Conservation (phyloP, 2,888 invertebrate genomes). For the Trachelus tabidus region DNA sequence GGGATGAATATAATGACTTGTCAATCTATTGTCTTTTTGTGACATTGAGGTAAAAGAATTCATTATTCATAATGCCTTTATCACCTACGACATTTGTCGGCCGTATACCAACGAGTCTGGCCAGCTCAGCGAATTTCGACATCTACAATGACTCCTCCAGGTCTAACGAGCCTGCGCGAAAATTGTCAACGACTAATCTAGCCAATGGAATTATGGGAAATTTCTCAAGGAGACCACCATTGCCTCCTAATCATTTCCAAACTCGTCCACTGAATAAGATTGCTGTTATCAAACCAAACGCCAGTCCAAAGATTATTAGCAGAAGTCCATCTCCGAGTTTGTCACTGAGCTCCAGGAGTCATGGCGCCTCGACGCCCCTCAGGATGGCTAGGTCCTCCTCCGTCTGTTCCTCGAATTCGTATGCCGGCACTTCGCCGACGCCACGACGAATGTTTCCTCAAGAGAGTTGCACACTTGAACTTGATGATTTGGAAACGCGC, state of each 20-base stretch:
- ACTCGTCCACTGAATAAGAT: constrained; percentile 36
- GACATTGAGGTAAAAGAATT: neutral
- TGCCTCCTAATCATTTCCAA: constrained; percentile 39
- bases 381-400: constrained; percentile 67
- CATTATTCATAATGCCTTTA: constrained; percentile 41
- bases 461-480: constrained; percentile 62
- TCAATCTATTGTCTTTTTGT: neutral
- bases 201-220: constrained; percentile 18
- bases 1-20: neutral
- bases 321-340: constrained; percentile 43
- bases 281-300: constrained; percentile 33
- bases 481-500: constrained; percentile 70
- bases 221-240: constrained; percentile 32
- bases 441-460: constrained; percentile 80
- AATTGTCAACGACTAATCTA: constrained; percentile 12
- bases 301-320: constrained; percentile 30
- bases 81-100: constrained; percentile 44
- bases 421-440: constrained; percentile 67
- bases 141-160: neutral
- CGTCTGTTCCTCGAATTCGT: constrained; percentile 59
- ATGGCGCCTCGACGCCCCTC: constrained; percentile 59
- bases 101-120: constrained; percentile 23
- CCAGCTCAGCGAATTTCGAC: constrained; percentile 11
- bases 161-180: constrained; percentile 4
- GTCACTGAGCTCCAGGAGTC: constrained; percentile 23